Evolutionary conservation across 1,140 invertebrate genomes (phyloP).

Genomic region (Prorops nasuta): DNA sequence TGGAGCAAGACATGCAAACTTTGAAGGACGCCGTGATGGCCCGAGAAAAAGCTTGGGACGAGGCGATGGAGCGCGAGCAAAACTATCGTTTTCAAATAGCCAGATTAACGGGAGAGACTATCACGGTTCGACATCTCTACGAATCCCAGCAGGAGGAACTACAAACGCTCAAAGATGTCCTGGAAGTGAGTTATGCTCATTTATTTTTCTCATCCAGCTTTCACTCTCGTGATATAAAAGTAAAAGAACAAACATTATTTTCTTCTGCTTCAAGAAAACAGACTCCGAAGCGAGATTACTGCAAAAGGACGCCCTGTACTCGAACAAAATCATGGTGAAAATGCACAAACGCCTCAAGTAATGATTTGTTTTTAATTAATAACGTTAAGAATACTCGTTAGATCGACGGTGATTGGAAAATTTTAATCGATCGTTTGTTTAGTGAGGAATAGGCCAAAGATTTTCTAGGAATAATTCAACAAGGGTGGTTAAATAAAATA

Average conservation of each 20-base stretch:
- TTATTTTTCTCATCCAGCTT: neutral
- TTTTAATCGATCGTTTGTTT: neutral
- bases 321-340: conserved; percentile 19
- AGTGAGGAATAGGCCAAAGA: neutral
- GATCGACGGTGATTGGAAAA: neutral
- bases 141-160: conserved; percentile 40
- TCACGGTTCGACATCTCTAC: conserved; percentile 37
- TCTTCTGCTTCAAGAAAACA: conserved; percentile 12
- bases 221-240: neutral
- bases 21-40: conserved; percentile 36
- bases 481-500: neutral
- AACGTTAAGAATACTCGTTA: no score
- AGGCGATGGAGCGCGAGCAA: conserved; percentile 37
- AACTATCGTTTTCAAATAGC: conserved; percentile 41
- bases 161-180: conserved; percentile 17
- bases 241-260: neutral
- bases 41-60: conserved; percentile 40
- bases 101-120: conserved; percentile 37
- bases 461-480: neutral
- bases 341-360: neutral
- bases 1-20: conserved; percentile 41
- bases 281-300: conserved; percentile 16
- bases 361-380: neutral
- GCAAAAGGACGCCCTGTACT: conserved; percentile 12
- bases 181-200: conserved; percentile 26